Evolutionary conservation across 1,140 invertebrate genomes (phyloP), one percentile per base, ranked within the genome.

Genomic region (Pectinophora gossypiella): DNA sequence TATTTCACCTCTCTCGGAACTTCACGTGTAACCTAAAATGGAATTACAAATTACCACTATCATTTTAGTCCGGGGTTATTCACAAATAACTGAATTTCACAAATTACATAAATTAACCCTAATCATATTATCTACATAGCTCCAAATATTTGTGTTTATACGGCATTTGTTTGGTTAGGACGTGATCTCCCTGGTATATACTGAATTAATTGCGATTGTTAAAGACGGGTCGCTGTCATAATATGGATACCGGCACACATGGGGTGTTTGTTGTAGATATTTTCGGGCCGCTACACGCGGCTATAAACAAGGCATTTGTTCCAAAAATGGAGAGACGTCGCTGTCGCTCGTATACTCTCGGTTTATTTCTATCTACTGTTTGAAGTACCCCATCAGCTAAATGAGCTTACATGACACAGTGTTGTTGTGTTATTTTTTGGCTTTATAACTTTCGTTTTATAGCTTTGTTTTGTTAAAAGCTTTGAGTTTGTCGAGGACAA

Each of bases 311-410:
- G 49, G 54, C 42, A 52, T 65, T 62, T 65, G 52, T 66, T 67
- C 64, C 56, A 56, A 61, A 64, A 57, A 51, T 48, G 61, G 61
- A 64, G 38, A 22, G 35, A 13, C 38, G 22, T 45, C 61, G 50
- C 7, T 19, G 19, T 9, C 58, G 23, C n/a, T n/a, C n/a, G n/a
- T n/a, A n/a, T 44, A 44, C 54, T 19, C 46, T 3, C 45, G 13
- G 47, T 61, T 58, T 70, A 70, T 70, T 70, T 67, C 49, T 53
- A 67, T 48, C 51, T 43, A 27, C 32, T 54, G 49, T 68, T 60
- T 63, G 54, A 60, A 58, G 59, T 65, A 42, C 23, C 32, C 45
- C 48, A 45, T 54, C 52, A 48, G 22, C 49, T 58, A 53, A 60
- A 62, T 59, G 56, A 54, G 53, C 51, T 51, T 52, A 57, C 52